Percentiles rank a stretch among this genome's conserved stretches.
These are phyloP conservation scores for Danaus plexippus DNA, from an alignment of 1,140 invertebrate genomes.

Conservation along the genomic window DNA sequence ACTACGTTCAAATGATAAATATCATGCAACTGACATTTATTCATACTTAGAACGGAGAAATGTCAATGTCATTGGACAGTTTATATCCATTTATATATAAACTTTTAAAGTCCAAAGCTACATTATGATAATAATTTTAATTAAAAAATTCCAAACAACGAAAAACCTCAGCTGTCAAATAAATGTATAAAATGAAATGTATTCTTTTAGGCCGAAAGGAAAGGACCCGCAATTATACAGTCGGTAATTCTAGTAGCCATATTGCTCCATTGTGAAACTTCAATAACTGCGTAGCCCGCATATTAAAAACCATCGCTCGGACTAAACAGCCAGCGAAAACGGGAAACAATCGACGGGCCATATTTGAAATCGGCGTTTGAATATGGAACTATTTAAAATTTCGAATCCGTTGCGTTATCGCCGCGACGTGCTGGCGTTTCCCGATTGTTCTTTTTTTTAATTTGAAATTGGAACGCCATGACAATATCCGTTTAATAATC, in stretches of 20 bases:
- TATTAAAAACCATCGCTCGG: constrained; percentile 59
- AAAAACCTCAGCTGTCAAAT: too few species aligned
- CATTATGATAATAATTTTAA: too few species aligned
- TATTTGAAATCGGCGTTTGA: constrained; percentile 66
- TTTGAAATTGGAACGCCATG: too few species aligned
- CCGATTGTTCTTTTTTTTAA: constrained; percentile 59
- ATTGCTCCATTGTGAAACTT: constrained; percentile 65
- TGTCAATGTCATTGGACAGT: too few species aligned
- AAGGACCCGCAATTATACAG: constrained; percentile 45
- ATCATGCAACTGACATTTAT: too few species aligned
- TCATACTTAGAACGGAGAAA: too few species aligned
- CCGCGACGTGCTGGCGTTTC: constrained; percentile 61
- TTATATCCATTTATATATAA: too few species aligned
- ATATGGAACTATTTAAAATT: constrained; percentile 71
- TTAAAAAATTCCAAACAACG: too few species aligned
- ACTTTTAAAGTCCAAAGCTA: too few species aligned
- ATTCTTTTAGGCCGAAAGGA: constrained; percentile 17
- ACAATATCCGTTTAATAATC: too few species aligned
- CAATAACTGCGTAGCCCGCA: constrained; percentile 63
- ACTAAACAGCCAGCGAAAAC: constrained; percentile 58
- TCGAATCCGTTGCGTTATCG: constrained; percentile 70
- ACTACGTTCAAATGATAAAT: too few species aligned
- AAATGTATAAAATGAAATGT: too few species aligned
- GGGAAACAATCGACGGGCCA: constrained; percentile 65
- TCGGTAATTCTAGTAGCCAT: constrained; percentile 46